Conservation (phyloP, 2,113 vertebrate species). For the Oenanthe oenanthe region DNA sequence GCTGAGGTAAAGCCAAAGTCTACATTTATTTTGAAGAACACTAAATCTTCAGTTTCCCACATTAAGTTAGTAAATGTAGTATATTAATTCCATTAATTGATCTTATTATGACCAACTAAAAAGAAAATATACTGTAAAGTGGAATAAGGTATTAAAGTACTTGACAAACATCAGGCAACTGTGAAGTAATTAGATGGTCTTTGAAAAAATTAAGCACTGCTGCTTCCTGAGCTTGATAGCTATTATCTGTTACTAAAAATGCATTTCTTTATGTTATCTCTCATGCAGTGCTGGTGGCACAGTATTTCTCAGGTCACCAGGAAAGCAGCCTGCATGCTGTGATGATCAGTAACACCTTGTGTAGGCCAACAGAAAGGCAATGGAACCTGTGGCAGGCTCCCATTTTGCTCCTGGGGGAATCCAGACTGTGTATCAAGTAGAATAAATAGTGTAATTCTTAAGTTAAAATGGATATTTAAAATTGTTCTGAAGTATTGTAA, state of each 20-base stretch:
- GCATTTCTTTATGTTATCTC: not conserved
- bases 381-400: not conserved
- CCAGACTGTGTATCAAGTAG: not conserved
- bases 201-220: not conserved
- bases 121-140: not conserved
- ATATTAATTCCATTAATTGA: conserved; percentile 19
- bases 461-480: not conserved
- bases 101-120: conserved; percentile 1
- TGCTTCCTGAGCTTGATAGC: not conserved
- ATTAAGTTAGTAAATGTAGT: not conserved
- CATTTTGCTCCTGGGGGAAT: not conserved
- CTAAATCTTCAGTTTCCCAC: not conserved
- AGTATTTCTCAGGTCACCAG: not conserved
- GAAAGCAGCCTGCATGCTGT: fast-evolving
- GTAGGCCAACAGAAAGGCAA: not conserved
- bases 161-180: not conserved
- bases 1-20: not conserved
- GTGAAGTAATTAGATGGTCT: not conserved
- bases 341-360: not conserved
- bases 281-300: not conserved
- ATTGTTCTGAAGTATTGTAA: not conserved
- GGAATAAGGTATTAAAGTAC: not conserved
- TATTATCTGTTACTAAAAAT: not conserved
- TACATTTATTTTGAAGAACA: conserved; percentile 9
- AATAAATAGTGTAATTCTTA: not conserved